Conservation (phyloP, 2,888 invertebrate species). For the Aphidius colemani region DNA sequence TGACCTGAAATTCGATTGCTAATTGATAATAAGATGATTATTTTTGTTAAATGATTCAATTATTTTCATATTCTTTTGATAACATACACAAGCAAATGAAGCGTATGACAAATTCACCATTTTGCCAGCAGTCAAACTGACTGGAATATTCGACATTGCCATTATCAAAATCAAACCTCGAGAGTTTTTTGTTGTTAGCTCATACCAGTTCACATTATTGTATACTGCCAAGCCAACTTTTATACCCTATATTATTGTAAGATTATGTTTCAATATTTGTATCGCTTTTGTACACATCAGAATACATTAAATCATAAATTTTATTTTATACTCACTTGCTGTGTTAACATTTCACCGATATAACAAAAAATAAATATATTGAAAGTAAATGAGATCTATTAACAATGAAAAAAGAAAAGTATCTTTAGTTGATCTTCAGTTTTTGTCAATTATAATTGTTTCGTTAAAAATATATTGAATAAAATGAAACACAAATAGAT, state of each 20-base stretch:
- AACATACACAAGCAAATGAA: constrained; percentile 44
- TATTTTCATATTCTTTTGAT: neutral
- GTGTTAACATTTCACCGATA: constrained; percentile 46
- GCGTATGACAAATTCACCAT: constrained; percentile 42
- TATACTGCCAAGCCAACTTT: constrained; percentile 32
- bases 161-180: constrained; percentile 42
- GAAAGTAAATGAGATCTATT: constrained; percentile 24
- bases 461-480: no score
- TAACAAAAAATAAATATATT: constrained; percentile 48
- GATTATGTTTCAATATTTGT: neutral
- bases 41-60: neutral
- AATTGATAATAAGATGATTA: no score
- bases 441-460: no score
- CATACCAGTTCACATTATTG: constrained; percentile 44
- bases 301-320: neutral
- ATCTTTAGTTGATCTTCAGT: no score
- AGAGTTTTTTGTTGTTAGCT: constrained; percentile 38
- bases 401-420: no score
- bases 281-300: neutral
- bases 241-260: constrained; percentile 21
- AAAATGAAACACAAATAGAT: no score
- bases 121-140: constrained; percentile 49
- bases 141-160: constrained; percentile 39
- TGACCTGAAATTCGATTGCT: constrained; percentile 32
- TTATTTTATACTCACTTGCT: constrained; percentile 36